A percentile compares a stretch with the other conserved stretches of the same genome.
phyloP scores from a whole-genome alignment of 1,140 invertebrate genomes.

The Drepana arcuata region DNA sequence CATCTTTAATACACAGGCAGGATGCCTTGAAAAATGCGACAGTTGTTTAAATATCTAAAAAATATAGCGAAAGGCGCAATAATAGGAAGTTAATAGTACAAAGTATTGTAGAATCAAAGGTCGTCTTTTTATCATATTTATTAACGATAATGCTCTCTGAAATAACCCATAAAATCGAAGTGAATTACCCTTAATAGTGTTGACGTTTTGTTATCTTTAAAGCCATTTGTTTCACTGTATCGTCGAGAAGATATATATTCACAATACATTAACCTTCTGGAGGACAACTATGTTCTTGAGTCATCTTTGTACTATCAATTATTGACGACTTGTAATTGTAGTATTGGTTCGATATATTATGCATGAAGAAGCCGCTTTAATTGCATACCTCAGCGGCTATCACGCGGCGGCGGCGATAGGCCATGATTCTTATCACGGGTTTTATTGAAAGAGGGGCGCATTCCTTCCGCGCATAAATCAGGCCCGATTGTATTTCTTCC shows the following conservation, averaged over 20 bases:
- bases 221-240: not conserved
- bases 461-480: conserved; percentile 64
- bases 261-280: not conserved
- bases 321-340: not conserved
- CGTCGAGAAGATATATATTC: not conserved
- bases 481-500: conserved; percentile 41
- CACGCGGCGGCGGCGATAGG: conserved; percentile 38
- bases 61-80: too few relatives aligned
- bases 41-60: too few relatives aligned
- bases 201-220: too few relatives aligned
- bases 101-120: too few relatives aligned
- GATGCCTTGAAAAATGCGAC: too few relatives aligned
- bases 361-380: conserved; percentile 39
- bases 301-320: not conserved
- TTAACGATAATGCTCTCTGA: too few relatives aligned
- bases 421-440: conserved; percentile 62
- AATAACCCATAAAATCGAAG: too few relatives aligned
- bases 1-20: too few relatives aligned
- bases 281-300: not conserved
- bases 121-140: too few relatives aligned
- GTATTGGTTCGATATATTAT: not conserved
- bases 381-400: conserved; percentile 39
- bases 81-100: too few relatives aligned
- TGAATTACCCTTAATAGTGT: too few relatives aligned
- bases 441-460: conserved; percentile 63